Base-by-base conservation (phyloP, 2,888 invertebrate species). In the Amphipoea lucens region DNA sequence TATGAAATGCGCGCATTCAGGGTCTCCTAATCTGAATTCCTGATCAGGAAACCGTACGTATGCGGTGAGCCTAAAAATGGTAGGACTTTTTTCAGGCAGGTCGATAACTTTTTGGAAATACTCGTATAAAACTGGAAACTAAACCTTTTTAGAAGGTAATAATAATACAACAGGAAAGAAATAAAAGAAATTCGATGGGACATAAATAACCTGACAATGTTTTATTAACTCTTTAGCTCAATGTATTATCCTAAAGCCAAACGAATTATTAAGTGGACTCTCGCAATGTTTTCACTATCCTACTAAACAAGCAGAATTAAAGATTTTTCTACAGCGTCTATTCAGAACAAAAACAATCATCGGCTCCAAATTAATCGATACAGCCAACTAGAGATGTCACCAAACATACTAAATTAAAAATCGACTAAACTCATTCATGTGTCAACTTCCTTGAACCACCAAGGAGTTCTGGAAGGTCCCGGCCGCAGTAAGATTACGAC, bases 401-500 rank as follows among this genome's bases (percentile, higher is more conserved):
- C 62, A 81, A 76, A 67, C 51, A 11, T 69, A 63, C 48, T 70
- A 68, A 17, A 74, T 68, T 1, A 48, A 66, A 78, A 75, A 76
- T 78, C 62, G 78, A 78, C 70, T 82, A 84, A 78, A 54, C 48
- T 17, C 20, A 65, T 29, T n/a, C 20, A 14, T n/a, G 6, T 78
- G 0, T 67, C 45, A 23, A 68, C 1, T 54, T 14, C 20, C 7
- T 74, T 65, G 79, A 82, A 65, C 20, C 7, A 62, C 57, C 69
- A 87, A 90, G 85, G 83, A 84, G 60, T 74, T 54, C 17, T 45
- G 14, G 76, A 66, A 9, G 76, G n/a, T 0, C 40, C 76, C 12
- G 69, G 54, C 63, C 82, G 84, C 73, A 11, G 11, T 20, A 92
- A 90, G 86, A 87, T 91, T 9, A 20, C 66, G 71, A 23, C 12